phyloP scores from a whole-genome alignment of 2,888 invertebrate genomes.

The Cryptops parisi region DNA sequence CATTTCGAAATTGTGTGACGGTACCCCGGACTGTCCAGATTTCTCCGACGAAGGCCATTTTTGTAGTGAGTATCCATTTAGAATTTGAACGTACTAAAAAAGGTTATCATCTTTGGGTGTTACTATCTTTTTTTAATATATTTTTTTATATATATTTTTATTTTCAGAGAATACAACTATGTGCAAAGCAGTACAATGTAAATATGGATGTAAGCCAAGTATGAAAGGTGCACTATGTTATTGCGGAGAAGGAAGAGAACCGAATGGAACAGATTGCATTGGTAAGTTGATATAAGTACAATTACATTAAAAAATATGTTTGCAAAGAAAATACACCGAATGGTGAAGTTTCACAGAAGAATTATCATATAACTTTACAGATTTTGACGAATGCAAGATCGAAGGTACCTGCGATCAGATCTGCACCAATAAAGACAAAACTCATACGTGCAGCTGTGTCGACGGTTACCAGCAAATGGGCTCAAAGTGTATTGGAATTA shows the following conservation, averaged over 20 bases:
- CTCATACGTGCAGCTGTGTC: conserved; percentile 5
- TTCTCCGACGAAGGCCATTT: conserved; percentile 55
- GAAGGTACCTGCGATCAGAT: conserved; percentile 57
- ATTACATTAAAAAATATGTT: conserved; percentile 1
- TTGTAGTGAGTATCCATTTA: conserved; percentile 39
- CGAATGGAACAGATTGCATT: conserved; percentile 46
- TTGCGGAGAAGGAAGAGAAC: conserved; percentile 52
- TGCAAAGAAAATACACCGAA: too few species aligned
- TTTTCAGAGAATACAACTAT: conserved; percentile 31
- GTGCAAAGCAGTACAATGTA: conserved; percentile 44
- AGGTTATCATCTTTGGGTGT: too few species aligned
- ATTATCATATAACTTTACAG: too few species aligned
- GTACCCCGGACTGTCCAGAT: conserved; percentile 48
- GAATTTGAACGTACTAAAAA: too few species aligned
- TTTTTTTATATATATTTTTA: not conserved
- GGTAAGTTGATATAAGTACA: conserved; percentile 32
- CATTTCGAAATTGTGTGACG: conserved; percentile 50
- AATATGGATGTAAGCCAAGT: conserved; percentile 53
- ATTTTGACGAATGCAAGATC: conserved; percentile 59
- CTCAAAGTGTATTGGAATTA: conserved; percentile 47
- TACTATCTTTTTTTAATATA: not conserved
- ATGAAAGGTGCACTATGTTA: conserved; percentile 55
- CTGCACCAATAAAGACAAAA: conserved; percentile 46
- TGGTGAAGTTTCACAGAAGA: too few species aligned
- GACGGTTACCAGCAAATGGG: conserved; percentile 30